Evolutionary conservation across 1,140 invertebrate genomes (phyloP), one percentile per base, ranked within the genome.

Genomic region (Cataglyphis hispanica): DNA sequence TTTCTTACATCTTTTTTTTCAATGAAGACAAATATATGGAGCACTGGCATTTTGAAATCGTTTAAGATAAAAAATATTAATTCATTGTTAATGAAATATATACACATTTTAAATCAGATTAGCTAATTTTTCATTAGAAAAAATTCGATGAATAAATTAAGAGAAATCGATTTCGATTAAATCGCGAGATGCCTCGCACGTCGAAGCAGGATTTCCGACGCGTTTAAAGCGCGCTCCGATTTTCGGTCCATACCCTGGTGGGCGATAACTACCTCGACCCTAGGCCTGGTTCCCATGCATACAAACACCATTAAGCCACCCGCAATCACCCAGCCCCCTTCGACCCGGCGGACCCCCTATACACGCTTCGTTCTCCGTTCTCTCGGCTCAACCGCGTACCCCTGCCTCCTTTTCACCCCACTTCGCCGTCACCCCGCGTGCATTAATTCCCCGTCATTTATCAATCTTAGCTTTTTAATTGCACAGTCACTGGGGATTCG

Each of bases 391-490:
- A 66, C 75, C 66, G 81, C 22, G 80, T 74, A 83, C 37, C 56
- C 67, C 53, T 64, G 11, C 13, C 72, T 46, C 60, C 81, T 88
- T 80, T 84, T 81, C 86, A 74, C 85, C 84, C 85, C 31, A 78
- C 85, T 56, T 88, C 63, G 75, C 58, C 86, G 66, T 75, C 75
- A 83, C 70, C 86, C 75, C 83, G 87, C 56, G 78, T 76, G 89
- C 91, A 93, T 93, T 93, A 94, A 94, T 94, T 94, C 93, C 86
- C 89, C 91, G 93, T 94, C 93, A 93, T 95, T 94, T 94, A 94
- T 95, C 94, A 95, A 95, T 94, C 93, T 94, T 95, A 93, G 92
- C 91, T 93, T 94, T 94, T 94, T 93, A 95, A 94, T 94, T 94
- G 93, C 93, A 89, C 89, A 86, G 87, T 91, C 87, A 89, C 85